Evolutionary conservation across 1,140 invertebrate genomes (phyloP).

Genomic region (Lethrus apterus): DNA sequence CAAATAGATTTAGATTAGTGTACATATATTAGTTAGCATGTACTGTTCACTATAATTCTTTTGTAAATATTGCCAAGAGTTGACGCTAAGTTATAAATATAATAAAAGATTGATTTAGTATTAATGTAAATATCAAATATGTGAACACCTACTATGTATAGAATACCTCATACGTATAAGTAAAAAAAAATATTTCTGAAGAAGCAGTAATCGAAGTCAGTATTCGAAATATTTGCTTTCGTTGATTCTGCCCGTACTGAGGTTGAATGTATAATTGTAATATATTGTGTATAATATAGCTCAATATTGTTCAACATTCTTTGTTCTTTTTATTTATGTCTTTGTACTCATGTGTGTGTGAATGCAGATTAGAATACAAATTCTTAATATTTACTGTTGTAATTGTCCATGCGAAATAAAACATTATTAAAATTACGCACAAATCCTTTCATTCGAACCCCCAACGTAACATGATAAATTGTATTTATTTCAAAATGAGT

Average conservation of each 20-base stretch:
- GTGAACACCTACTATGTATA: conserved; percentile 18
- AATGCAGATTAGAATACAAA: conserved; percentile 31
- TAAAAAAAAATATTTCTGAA: background rate
- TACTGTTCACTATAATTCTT: conserved; percentile 23
- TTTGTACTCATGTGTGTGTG: conserved; percentile 36
- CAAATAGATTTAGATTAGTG: conserved; percentile 24
- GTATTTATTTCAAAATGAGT: conserved; percentile 10
- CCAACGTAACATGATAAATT: conserved; percentile 8
- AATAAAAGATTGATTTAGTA: conserved; percentile 3
- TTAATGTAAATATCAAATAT: conserved; percentile 9
- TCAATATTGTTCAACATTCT: conserved; percentile 35
- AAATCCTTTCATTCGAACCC: too few relatives aligned
- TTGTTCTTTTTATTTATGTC: conserved; percentile 39
- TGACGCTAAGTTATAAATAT: conserved; percentile 23
- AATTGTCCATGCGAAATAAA: conserved; percentile 40
- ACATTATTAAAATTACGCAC: conserved; percentile 35
- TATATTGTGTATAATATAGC: conserved; percentile 38
- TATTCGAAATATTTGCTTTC: background rate
- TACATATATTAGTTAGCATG: conserved; percentile 26
- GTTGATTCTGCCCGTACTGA: conserved; percentile 15
- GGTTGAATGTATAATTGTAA: conserved; percentile 34
- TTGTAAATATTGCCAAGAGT: conserved; percentile 32
- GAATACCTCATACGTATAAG: conserved; percentile 20
- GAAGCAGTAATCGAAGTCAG: background rate
- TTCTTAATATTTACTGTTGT: conserved; percentile 38